These are phyloP conservation scores for Lagocephalus sceleratus DNA, from an alignment of 2,797 vertebrate species.

Conservation along the genomic window DNA sequence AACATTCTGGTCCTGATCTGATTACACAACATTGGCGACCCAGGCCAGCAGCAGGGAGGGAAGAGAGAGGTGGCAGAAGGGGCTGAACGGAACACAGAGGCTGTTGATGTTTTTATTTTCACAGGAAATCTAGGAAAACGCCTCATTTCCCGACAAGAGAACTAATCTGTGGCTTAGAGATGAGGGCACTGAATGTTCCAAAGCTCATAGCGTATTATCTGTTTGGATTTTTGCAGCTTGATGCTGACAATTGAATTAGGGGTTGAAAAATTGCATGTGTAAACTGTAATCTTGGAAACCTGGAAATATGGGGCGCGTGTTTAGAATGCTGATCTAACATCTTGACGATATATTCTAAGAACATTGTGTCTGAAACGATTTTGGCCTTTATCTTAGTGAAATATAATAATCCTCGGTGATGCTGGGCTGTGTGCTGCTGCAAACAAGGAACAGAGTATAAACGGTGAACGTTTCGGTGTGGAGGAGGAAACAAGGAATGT, in stretches of 20 bases:
- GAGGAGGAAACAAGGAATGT: too few species aligned
- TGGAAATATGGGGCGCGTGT: too few species aligned
- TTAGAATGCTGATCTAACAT: too few species aligned
- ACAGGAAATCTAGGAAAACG: constrained; percentile 21
- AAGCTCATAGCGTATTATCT: not conserved
- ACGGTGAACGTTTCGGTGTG: too few species aligned
- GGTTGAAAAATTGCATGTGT: too few species aligned
- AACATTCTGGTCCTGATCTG: constrained; percentile 59
- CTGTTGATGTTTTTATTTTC: constrained; percentile 12
- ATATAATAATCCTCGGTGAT: too few species aligned
- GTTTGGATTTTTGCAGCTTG: not conserved
- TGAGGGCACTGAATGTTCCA: not conserved
- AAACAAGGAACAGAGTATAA: too few species aligned
- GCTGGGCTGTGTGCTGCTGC: too few species aligned
- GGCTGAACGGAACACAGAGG: constrained; percentile 16
- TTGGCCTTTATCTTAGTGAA: too few species aligned
- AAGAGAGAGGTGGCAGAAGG: constrained; percentile 40
- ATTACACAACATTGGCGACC: constrained; percentile 59
- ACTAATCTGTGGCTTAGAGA: not conserved
- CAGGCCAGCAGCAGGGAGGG: constrained; percentile 45
- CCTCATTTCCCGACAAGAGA: not conserved
- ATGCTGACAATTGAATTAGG: not conserved
- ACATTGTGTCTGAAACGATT: too few species aligned
- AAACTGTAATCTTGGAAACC: too few species aligned
- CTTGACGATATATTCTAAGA: too few species aligned